Evolutionary conservation across 2,888 invertebrate species (phyloP).

Genomic region (Noctua pronuba): DNA sequence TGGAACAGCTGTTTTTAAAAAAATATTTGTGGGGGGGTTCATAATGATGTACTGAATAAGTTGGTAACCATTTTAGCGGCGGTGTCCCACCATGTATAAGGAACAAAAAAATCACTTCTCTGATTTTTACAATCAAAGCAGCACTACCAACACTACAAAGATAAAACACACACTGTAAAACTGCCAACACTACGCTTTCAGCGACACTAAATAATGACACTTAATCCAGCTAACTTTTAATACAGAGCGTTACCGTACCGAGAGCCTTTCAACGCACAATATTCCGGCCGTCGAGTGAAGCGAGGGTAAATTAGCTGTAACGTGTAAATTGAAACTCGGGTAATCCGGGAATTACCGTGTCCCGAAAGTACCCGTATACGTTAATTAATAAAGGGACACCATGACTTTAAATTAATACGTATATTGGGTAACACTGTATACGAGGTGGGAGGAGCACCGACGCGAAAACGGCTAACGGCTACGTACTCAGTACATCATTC

Average conservation of each 20-base stretch:
- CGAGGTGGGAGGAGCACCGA: too few relatives aligned
- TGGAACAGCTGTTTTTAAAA: too few relatives aligned
- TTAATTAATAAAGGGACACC: slow-evolving; percentile 76
- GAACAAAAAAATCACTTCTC: too few relatives aligned
- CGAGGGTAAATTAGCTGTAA: slow-evolving; percentile 81
- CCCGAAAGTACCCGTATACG: slow-evolving; percentile 57
- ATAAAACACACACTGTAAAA: slow-evolving; percentile 14
- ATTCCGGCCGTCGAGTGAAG: slow-evolving; percentile 62
- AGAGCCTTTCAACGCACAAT: slow-evolving; percentile 61
- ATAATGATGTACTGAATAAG: too few relatives aligned
- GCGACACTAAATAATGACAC: slow-evolving; percentile 54
- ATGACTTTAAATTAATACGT: slow-evolving; percentile 61
- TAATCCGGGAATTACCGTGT: slow-evolving; percentile 71
- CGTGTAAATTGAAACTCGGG: slow-evolving; percentile 82
- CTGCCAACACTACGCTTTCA: slow-evolving; percentile 22
- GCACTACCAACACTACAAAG: neutral
- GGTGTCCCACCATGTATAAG: too few relatives aligned
- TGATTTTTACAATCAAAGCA: neutral
- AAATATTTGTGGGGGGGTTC: too few relatives aligned
- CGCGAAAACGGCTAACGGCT: too few relatives aligned
- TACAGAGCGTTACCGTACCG: slow-evolving; percentile 33
- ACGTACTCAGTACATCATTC: too few relatives aligned
- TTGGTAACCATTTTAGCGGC: too few relatives aligned
- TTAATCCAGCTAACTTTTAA: slow-evolving; percentile 62
- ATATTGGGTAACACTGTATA: slow-evolving; percentile 38